Conservation (phyloP, 1,140 invertebrate species). For the Habropoda laboriosa region DNA sequence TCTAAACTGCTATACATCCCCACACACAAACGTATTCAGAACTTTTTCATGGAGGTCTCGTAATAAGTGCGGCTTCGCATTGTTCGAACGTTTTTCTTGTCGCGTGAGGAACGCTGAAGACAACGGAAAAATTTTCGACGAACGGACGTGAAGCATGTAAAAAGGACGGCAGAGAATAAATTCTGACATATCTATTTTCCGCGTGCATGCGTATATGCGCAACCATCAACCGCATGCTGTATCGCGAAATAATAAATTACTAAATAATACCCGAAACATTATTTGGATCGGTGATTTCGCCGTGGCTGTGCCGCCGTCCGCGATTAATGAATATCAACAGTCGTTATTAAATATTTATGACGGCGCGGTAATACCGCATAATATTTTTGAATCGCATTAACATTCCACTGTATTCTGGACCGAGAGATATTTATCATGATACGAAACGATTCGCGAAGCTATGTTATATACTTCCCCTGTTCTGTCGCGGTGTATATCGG, state of each 20-base stretch:
- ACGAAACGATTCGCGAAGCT: conserved; percentile 13
- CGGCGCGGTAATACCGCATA: not conserved
- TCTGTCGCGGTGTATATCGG: not conserved
- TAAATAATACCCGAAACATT: not conserved
- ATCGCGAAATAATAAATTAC: conserved; percentile 1
- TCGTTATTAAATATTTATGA: conserved; percentile 47
- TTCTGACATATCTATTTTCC: not conserved
- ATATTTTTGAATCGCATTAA: conserved; percentile 42
- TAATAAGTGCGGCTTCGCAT: not conserved
- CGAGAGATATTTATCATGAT: conserved; percentile 21
- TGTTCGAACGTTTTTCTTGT: conserved; percentile 6
- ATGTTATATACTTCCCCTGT: not conserved
- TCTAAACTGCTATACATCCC: conserved; percentile 1
- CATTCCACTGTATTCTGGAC: conserved; percentile 17
- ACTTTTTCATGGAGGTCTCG: not conserved
- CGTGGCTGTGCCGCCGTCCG: not conserved
- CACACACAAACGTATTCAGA: not conserved
- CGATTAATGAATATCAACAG: conserved; percentile 42
- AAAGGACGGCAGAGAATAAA: not conserved
- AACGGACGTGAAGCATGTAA: not conserved
- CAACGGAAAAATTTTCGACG: conserved; percentile 5
- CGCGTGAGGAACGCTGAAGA: not conserved
- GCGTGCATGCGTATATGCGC: too few species aligned
- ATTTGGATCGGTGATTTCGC: conserved; percentile 15
- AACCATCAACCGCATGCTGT: too few species aligned